Percentiles rank a stretch among this genome's conserved stretches.
These are phyloP conservation scores for Percopsis transmontana DNA, from an alignment of 2,113 vertebrate genomes.

Conservation along the genomic window DNA sequence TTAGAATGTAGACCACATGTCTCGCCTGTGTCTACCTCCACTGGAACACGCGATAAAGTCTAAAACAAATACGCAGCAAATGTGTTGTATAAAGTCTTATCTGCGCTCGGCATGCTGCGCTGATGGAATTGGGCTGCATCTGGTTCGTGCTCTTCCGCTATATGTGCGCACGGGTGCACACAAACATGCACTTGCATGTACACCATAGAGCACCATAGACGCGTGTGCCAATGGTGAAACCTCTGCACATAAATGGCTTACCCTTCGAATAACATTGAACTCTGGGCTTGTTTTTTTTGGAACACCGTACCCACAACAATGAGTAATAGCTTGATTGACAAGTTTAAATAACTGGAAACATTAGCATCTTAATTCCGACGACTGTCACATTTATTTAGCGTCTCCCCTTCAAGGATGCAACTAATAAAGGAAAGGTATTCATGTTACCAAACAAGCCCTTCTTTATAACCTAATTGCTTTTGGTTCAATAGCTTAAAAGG, in stretches of 20 bases:
- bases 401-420: constrained; percentile 73
- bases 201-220: too few relatives aligned
- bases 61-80: constrained; percentile 68
- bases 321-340: constrained; percentile 64
- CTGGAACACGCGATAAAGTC: constrained; percentile 65
- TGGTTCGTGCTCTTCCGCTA: constrained; percentile 50
- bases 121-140: constrained; percentile 58
- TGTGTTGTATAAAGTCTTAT: constrained; percentile 68
- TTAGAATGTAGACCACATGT: constrained; percentile 77
- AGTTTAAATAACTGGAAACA: constrained; percentile 67
- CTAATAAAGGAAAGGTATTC: constrained; percentile 74
- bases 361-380: constrained; percentile 73
- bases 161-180: constrained; percentile 13
- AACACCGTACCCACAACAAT: constrained; percentile 1
- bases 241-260: constrained; percentile 29
- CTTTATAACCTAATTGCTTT: constrained; percentile 81
- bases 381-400: constrained; percentile 72
- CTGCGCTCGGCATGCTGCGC: constrained; percentile 48
- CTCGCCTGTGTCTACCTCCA: constrained; percentile 56
- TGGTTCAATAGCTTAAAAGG: constrained; percentile 80
- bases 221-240: neutral
- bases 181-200: constrained; percentile 2
- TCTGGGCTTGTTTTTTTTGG: constrained; percentile 41
- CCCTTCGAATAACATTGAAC: constrained; percentile 68
- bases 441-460: constrained; percentile 74